These are phyloP conservation scores for Halictus quadricinctus DNA, from an alignment of 2,888 invertebrate species.

Conservation along the genomic window DNA sequence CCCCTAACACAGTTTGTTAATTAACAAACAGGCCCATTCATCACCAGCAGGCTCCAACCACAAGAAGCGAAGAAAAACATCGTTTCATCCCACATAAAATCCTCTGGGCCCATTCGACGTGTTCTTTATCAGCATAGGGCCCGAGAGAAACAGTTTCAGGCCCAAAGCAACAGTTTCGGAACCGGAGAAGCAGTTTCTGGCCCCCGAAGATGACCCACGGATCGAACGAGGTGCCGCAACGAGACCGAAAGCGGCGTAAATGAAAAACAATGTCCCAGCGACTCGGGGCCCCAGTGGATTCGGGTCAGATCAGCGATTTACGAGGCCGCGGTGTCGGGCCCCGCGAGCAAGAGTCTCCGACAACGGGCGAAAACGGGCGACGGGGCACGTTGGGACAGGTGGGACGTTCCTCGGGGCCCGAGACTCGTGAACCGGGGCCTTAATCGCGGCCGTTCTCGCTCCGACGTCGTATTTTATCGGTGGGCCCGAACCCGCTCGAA, in stretches of 20 bases:
- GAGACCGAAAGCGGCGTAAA: slow-evolving; percentile 50
- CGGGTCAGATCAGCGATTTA: slow-evolving; percentile 52
- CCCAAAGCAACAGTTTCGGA: background rate
- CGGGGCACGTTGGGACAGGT: slow-evolving; percentile 64
- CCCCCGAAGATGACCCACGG: background rate
- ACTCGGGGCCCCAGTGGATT: slow-evolving; percentile 6
- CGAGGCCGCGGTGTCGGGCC: slow-evolving; percentile 44
- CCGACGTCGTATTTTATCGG: slow-evolving; percentile 62
- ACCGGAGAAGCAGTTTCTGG: background rate
- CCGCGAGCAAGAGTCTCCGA: slow-evolving; percentile 25
- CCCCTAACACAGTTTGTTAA: background rate
- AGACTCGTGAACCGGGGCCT: slow-evolving; percentile 58
- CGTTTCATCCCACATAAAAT: background rate
- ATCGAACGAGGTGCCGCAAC: background rate
- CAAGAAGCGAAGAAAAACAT: background rate
- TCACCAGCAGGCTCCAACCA: background rate
- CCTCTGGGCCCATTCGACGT: background rate
- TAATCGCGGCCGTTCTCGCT: slow-evolving; percentile 68
- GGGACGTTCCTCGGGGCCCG: slow-evolving; percentile 53
- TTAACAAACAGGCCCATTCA: background rate
- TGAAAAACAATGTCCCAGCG: slow-evolving; percentile 49
- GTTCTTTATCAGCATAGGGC: background rate
- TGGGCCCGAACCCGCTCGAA: slow-evolving; percentile 11
- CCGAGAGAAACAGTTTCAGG: background rate
- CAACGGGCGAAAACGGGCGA: slow-evolving; percentile 63